Percentiles rank a stretch among this genome's conserved stretches.
phyloP scores from a whole-genome alignment of 2,888 invertebrate genomes.

The Lottia scabra region DNA sequence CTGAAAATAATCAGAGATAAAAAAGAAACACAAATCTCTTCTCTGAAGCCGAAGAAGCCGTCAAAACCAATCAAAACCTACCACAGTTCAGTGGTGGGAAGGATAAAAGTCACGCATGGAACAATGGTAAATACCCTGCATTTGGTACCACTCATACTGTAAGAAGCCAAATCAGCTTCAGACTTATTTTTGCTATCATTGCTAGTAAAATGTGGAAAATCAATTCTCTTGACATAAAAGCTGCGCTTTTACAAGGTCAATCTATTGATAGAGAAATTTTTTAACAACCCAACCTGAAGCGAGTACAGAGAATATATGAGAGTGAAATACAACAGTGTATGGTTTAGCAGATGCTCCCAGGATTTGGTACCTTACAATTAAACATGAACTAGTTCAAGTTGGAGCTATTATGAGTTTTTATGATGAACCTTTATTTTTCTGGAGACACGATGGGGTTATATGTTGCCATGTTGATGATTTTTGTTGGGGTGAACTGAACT shows the following conservation, averaged over 20 bases:
- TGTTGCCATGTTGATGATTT: conserved; percentile 22
- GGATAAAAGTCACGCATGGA: too few species aligned
- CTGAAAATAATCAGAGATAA: too few species aligned
- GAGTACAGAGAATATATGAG: neutral
- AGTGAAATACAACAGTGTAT: conserved; percentile 12
- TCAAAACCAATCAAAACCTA: too few species aligned
- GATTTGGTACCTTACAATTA: conserved; percentile 11
- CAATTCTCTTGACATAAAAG: neutral
- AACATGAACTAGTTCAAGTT: neutral
- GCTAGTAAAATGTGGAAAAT: neutral
- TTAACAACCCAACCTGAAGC: too few species aligned
- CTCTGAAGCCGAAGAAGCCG: too few species aligned
- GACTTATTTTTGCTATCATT: neutral
- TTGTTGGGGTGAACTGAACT: conserved; percentile 7
- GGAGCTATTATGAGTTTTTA: neutral
- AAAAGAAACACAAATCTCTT: too few species aligned
- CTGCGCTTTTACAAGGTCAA: neutral
- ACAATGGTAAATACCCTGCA: too few species aligned
- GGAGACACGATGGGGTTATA: conserved; percentile 8
- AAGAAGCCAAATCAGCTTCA: too few species aligned
- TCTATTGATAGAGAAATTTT: too few species aligned
- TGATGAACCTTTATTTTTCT: conserved; percentile 13
- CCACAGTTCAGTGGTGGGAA: too few species aligned
- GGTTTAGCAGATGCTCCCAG: conserved; percentile 18
- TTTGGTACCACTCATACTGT: too few species aligned